phyloP scores from a whole-genome alignment of 2,888 invertebrate genomes.

The Imbricaverruca yamaguchii region DNA sequence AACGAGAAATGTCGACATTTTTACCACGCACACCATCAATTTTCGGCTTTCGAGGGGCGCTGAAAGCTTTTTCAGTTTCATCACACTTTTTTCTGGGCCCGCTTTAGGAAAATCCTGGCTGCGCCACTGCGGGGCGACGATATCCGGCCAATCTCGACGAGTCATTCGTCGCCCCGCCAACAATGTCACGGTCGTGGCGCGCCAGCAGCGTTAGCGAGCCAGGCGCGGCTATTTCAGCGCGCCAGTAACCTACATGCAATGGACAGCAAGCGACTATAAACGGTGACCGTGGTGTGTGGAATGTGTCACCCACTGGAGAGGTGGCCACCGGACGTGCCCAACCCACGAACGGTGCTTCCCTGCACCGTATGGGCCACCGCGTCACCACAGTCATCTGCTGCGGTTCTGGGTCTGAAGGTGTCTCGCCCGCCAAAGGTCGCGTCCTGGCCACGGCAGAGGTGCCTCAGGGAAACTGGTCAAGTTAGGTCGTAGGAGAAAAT shows the following conservation, averaged over 20 bases:
- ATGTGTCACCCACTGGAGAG: not conserved
- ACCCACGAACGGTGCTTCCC: not conserved
- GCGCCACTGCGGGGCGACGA: no score
- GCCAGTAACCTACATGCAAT: not conserved
- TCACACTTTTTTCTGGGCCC: no score
- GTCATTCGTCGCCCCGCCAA: not conserved
- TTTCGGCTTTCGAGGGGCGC: no score
- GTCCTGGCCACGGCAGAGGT: not conserved
- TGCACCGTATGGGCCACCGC: not conserved
- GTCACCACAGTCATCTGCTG: not conserved
- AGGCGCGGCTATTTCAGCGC: not conserved
- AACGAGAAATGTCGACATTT: no score
- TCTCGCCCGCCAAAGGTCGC: not conserved
- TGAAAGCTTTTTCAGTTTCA: no score
- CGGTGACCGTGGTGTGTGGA: not conserved
- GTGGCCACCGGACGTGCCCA: not conserved
- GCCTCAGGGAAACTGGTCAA: not conserved
- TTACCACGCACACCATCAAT: no score
- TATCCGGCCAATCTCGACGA: conserved; percentile 7
- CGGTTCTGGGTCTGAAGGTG: not conserved
- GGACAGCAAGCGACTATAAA: conserved; percentile 13
- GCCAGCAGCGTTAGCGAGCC: not conserved
- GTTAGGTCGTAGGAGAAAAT: not conserved
- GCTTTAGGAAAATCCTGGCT: no score
- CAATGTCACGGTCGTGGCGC: not conserved